phyloP scores from a whole-genome alignment of 2,113 vertebrate species.

The Alethe castanea region DNA sequence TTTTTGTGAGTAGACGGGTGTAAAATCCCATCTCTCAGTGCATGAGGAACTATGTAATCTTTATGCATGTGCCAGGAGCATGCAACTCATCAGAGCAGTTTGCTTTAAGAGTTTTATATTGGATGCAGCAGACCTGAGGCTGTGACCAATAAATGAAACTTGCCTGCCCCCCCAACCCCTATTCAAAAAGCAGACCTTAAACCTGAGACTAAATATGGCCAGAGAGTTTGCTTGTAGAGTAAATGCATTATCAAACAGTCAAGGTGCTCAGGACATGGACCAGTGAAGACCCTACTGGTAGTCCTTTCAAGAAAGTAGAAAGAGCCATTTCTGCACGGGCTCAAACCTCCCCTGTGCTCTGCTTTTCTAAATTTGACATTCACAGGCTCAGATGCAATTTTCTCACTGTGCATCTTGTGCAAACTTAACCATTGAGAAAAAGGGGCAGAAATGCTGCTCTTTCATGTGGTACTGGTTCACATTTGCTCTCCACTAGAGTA shows the following conservation, averaged over 20 bases:
- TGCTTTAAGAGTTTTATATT: not conserved
- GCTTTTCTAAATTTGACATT: not conserved
- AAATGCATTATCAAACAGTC: not conserved
- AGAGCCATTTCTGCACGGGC: not conserved
- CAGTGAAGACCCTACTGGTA: not conserved
- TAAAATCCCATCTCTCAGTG: not conserved
- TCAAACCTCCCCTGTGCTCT: not conserved
- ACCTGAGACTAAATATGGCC: not conserved
- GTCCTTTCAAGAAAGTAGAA: not conserved
- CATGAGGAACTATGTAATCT: not conserved
- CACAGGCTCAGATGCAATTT: not conserved
- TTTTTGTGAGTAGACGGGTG: not conserved
- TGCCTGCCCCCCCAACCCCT: rapidly evolving
- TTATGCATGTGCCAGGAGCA: not conserved
- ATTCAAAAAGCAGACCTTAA: not conserved
- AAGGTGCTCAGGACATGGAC: not conserved
- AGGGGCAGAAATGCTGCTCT: not conserved
- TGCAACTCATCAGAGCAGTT: not conserved
- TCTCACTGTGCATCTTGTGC: not conserved
- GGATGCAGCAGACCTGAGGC: not conserved
- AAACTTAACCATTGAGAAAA: not conserved
- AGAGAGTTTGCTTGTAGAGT: not conserved
- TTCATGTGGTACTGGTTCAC: not conserved
- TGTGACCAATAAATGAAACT: not conserved
- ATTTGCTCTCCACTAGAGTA: not conserved